phyloP scores from a whole-genome alignment of 2,113 vertebrate species.

The Pyxicephalus adspersus region DNA sequence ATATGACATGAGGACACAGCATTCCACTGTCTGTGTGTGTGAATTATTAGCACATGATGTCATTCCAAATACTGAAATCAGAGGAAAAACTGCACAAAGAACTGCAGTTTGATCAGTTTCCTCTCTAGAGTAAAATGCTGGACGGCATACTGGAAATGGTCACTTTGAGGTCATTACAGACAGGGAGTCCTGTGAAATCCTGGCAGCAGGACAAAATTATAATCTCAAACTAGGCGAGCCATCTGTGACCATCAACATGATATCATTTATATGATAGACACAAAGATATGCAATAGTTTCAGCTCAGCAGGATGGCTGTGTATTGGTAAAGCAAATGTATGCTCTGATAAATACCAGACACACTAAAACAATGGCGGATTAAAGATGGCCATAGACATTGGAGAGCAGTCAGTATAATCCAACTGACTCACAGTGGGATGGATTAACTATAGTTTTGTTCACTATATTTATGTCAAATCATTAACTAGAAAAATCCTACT shows the following conservation, averaged over 20 bases:
- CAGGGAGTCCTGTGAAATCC: slow-evolving; percentile 10
- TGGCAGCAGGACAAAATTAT: slow-evolving; percentile 22
- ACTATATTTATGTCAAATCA: too few relatives aligned
- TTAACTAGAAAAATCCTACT: too few relatives aligned
- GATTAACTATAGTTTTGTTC: too few relatives aligned
- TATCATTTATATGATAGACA: background rate
- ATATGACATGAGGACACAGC: too few relatives aligned
- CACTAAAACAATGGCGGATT: too few relatives aligned
- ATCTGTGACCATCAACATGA: background rate
- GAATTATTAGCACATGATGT: too few relatives aligned
- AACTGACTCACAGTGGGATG: too few relatives aligned
- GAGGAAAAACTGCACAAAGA: background rate
- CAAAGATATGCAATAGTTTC: background rate
- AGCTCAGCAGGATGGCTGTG: background rate
- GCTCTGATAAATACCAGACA: background rate
- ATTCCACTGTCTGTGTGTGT: too few relatives aligned
- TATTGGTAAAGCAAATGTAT: background rate
- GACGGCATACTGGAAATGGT: slow-evolving; percentile 5
- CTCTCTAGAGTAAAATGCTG: background rate
- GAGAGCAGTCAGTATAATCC: too few relatives aligned
- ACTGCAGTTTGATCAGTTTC: background rate
- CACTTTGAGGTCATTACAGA: slow-evolving; percentile 29
- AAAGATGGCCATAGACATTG: too few relatives aligned
- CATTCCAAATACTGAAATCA: too few relatives aligned
- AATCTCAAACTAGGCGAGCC: slow-evolving; percentile 6